These are phyloP conservation scores for rat (Rattus norvegicus) DNA, from an alignment of 2,113 vertebrate genomes.

Conservation along the genomic window DNA sequence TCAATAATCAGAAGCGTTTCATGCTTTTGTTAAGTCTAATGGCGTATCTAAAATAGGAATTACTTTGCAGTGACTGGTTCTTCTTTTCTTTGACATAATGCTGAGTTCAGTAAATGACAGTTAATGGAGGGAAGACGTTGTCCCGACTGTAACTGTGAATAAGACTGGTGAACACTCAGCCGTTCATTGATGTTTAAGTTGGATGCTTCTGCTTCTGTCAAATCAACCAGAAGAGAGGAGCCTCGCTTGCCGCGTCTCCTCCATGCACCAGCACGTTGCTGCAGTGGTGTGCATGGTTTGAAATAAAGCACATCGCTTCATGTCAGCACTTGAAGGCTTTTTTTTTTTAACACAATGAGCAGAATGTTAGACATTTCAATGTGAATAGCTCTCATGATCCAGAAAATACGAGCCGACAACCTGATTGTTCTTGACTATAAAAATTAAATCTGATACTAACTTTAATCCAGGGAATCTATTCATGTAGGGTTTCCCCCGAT, in stretches of 20 bases:
- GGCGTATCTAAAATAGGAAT: conserved; percentile 64
- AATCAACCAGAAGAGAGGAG: conserved; percentile 38
- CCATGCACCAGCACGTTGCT: conserved; percentile 16
- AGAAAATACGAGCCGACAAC: conserved; percentile 73
- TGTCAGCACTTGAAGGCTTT: conserved; percentile 72
- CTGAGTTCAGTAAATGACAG: conserved; percentile 69
- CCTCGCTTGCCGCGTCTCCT: conserved; percentile 33
- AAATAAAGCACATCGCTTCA: conserved; percentile 71
- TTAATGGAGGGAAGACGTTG: conserved; percentile 67
- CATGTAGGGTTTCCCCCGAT: conserved; percentile 53
- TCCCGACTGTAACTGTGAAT: conserved; percentile 53
- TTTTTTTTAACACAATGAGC: conserved; percentile 36
- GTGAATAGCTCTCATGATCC: conserved; percentile 75
- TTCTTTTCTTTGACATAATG: conserved; percentile 62
- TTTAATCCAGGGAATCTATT: conserved; percentile 73
- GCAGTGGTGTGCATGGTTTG: conserved; percentile 62
- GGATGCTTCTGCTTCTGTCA: conserved; percentile 57
- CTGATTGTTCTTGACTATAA: conserved; percentile 76
- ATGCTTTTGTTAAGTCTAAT: conserved; percentile 67
- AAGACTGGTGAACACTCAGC: conserved; percentile 51
- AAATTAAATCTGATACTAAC: conserved; percentile 78
- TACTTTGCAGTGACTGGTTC: conserved; percentile 62
- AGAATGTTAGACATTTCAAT: conserved; percentile 73
- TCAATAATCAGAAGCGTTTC: conserved; percentile 66
- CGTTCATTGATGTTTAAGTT: conserved; percentile 62